Evolutionary conservation across 2,113 vertebrate species (phyloP).

Genomic region (Osmerus eperlanus): DNA sequence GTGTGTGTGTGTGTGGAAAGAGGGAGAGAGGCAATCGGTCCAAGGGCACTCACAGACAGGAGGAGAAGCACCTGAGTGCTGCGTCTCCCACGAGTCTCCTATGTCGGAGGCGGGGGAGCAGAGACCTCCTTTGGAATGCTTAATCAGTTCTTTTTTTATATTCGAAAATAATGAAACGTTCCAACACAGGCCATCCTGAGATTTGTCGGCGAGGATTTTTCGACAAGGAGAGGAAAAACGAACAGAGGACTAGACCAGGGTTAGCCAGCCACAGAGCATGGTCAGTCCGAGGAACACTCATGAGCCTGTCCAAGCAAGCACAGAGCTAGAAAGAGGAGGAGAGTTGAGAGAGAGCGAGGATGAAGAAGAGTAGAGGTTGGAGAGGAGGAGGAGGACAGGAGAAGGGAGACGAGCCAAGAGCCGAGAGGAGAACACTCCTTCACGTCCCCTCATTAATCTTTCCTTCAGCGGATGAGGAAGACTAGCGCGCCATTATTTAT

Average conservation of each 20-base stretch:
- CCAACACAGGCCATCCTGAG: too few relatives aligned
- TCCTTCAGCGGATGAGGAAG: neutral
- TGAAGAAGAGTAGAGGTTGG: too few relatives aligned
- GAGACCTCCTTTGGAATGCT: too few relatives aligned
- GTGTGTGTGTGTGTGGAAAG: neutral
- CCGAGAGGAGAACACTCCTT: too few relatives aligned
- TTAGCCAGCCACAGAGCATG: neutral
- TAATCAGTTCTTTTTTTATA: too few relatives aligned
- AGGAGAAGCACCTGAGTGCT: conserved; percentile 1
- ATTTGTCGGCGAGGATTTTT: neutral
- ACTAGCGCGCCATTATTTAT: neutral
- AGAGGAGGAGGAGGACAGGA: conserved; percentile 3
- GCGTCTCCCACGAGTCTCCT: neutral
- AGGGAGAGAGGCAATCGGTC: neutral
- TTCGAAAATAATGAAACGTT: too few relatives aligned
- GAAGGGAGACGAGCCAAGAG: neutral
- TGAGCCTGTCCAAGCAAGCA: too few relatives aligned
- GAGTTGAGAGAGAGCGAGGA: neutral
- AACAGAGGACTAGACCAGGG: neutral
- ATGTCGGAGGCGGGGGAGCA: neutral
- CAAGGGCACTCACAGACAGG: neutral
- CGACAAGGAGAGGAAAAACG: conserved; percentile 4
- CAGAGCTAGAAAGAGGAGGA: neutral
- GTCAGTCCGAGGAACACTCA: neutral
- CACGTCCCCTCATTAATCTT: neutral